Evolutionary conservation across 2,797 vertebrate genomes (phyloP).

Genomic region (Gallirallus australis): DNA sequence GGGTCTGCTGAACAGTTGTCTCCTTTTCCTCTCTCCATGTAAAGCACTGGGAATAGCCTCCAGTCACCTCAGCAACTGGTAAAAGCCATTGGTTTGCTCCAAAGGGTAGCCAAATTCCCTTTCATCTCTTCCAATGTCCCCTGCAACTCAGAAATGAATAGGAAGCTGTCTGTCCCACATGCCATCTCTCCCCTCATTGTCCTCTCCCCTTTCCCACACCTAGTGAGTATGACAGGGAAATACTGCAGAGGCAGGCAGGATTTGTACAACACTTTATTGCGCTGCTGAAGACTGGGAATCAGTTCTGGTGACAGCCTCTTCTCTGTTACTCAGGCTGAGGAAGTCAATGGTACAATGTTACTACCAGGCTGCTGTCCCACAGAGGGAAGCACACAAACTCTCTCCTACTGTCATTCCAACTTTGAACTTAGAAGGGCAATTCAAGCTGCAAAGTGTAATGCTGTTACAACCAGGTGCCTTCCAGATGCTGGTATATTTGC

Average conservation of each 20-base stretch:
- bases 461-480: background rate
- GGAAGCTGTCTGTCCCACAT: background rate
- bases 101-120: background rate
- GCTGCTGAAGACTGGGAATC: background rate
- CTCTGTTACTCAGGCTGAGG: background rate
- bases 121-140: background rate
- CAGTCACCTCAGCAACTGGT: background rate
- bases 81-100: background rate
- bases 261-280: slow-evolving; percentile 30
- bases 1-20: background rate
- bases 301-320: background rate
- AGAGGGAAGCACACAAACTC: background rate
- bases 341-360: background rate
- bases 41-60: background rate
- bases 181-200: background rate
- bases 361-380: background rate
- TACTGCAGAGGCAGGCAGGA: background rate
- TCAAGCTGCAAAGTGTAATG: background rate
- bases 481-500: background rate
- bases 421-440: background rate
- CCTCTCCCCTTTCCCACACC: background rate
- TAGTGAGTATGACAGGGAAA: background rate
- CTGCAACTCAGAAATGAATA: background rate
- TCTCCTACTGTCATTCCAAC: background rate
- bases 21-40: background rate